Evolutionary conservation across 92 coral and sea anemone species (phyloP).

Genomic region (Galaxea fascicularis): DNA sequence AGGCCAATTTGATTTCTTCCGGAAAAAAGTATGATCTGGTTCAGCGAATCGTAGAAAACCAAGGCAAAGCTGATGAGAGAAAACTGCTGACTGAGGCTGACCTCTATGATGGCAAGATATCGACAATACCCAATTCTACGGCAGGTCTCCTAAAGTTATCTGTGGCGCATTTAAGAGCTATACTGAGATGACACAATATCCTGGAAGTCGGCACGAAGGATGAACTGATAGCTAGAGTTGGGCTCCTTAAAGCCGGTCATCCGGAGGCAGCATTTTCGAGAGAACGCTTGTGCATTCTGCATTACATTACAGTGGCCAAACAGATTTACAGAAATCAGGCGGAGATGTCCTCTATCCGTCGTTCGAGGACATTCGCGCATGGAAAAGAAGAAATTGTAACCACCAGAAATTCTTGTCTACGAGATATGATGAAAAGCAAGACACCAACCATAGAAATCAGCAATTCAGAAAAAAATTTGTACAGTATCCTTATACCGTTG

Average conservation of each 20-base stretch:
- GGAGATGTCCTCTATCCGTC: conserved; percentile 12
- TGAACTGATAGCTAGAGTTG: conserved; percentile 59
- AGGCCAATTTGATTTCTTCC: conserved; percentile 14
- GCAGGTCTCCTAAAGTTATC: conserved; percentile 63
- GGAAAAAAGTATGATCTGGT: conserved; percentile 68
- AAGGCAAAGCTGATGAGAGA: conserved; percentile 1
- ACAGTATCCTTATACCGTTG: conserved; percentile 21
- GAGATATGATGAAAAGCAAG: conserved; percentile 20
- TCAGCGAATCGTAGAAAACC: conserved; percentile 55
- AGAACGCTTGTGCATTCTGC: conserved; percentile 58
- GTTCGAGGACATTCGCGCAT: conserved; percentile 44
- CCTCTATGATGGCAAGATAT: conserved; percentile 46
- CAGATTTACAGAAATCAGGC: conserved; percentile 18
- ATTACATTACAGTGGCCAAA: conserved; percentile 30
- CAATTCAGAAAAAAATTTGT: conserved; percentile 21
- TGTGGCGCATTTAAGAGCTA: conserved; percentile 61
- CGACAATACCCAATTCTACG: conserved; percentile 49
- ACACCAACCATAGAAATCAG: conserved; percentile 38
- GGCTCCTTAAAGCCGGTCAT: conserved; percentile 31
- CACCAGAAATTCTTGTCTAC: conserved; percentile 46
- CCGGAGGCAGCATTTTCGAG: conserved; percentile 61
- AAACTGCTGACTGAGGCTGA: conserved; percentile 22
- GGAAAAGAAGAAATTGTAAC: conserved; percentile 53
- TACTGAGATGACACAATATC: conserved; percentile 49
- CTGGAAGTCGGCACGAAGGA: conserved; percentile 64